phyloP scores from a whole-genome alignment of 2,797 vertebrate species.

The Sandelia bainsii region DNA sequence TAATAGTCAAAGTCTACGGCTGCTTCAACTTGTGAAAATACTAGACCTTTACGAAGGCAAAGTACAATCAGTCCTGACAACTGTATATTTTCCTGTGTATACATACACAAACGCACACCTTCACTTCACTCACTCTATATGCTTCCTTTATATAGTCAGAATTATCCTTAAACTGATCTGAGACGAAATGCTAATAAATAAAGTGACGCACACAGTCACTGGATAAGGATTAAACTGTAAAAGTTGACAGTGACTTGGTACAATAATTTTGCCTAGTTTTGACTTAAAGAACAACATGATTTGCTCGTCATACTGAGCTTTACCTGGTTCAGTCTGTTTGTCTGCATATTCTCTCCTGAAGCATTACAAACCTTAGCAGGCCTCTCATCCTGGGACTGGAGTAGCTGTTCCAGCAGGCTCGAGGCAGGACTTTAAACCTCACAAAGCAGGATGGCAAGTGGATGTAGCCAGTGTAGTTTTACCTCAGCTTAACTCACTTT shows the following conservation, averaged over 20 bases:
- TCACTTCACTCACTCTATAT: slow-evolving; percentile 36
- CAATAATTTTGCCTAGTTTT: slow-evolving; percentile 23
- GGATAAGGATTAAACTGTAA: slow-evolving; percentile 10
- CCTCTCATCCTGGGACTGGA: slow-evolving; percentile 77
- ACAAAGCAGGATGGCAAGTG: slow-evolving; percentile 40
- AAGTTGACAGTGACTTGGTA: slow-evolving; percentile 6
- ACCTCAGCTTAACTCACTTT: slow-evolving; percentile 36
- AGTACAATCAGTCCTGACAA: slow-evolving; percentile 17
- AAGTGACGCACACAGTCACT: slow-evolving; percentile 7
- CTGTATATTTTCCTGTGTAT: slow-evolving; percentile 11
- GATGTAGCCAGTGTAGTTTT: slow-evolving; percentile 40
- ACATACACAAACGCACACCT: neutral
- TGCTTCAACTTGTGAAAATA: slow-evolving; percentile 37
- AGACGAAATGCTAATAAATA: slow-evolving; percentile 33
- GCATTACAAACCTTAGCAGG: slow-evolving; percentile 64
- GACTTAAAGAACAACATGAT: slow-evolving; percentile 23
- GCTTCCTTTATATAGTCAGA: slow-evolving; percentile 23
- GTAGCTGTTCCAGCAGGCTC: slow-evolving; percentile 57
- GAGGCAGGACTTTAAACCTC: slow-evolving; percentile 59
- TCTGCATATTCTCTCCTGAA: slow-evolving; percentile 57
- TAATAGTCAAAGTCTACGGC: slow-evolving; percentile 24
- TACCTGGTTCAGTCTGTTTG: slow-evolving; percentile 54
- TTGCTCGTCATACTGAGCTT: slow-evolving; percentile 58
- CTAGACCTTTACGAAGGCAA: slow-evolving; percentile 18
- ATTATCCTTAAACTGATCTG: slow-evolving; percentile 46